phyloP scores from a whole-genome alignment of 2,888 invertebrate species.

The Chymomyza procnemis region DNA sequence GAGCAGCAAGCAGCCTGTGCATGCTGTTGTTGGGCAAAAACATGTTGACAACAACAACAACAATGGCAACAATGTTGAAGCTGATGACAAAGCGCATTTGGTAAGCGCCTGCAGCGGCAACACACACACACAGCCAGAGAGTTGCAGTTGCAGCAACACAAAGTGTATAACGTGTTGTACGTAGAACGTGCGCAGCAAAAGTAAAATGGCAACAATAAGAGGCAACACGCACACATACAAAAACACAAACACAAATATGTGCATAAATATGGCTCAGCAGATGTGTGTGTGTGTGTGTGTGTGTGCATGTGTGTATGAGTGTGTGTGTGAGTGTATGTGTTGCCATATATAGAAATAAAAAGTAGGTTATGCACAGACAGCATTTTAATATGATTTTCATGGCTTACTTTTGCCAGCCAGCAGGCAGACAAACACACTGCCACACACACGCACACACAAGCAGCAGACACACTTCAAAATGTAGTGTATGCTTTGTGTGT shows the following conservation, averaged over 20 bases:
- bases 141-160: background rate
- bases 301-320: constrained; percentile 14
- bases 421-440: constrained; percentile 22
- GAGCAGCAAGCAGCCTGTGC: background rate
- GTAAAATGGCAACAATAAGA: constrained; percentile 64
- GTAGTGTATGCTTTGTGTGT: constrained; percentile 30
- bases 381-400: constrained; percentile 73
- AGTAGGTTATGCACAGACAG: constrained; percentile 61
- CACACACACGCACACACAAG: constrained; percentile 19
- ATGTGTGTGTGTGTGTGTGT: constrained; percentile 21
- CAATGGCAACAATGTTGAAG: background rate
- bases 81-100: constrained; percentile 69
- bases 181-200: constrained; percentile 58
- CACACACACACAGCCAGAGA: constrained; percentile 15
- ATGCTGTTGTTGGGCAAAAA: background rate
- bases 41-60: constrained; percentile 56
- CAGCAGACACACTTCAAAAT: constrained; percentile 37
- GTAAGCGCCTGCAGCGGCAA: constrained; percentile 68
- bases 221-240: constrained; percentile 14
- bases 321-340: background rate
- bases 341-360: constrained; percentile 52
- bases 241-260: constrained; percentile 11
- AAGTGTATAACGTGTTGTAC: constrained; percentile 3
- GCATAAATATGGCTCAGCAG: constrained; percentile 15
- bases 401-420: constrained; percentile 44